Evolutionary conservation across 2,113 vertebrate genomes (phyloP).

Genomic region (Suncus etruscus): DNA sequence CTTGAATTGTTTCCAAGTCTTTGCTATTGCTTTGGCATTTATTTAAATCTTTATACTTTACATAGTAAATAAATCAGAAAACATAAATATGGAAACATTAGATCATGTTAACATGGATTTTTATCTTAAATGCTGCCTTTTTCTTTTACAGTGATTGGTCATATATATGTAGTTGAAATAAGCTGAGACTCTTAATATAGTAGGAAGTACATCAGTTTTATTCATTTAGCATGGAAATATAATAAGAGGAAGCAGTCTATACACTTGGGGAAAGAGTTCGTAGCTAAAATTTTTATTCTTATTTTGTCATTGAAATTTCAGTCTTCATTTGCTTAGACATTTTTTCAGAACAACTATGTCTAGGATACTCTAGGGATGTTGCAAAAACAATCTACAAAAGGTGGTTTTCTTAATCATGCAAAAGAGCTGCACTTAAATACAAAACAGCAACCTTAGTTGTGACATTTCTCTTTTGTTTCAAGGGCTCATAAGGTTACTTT

Average conservation of each 20-base stretch:
- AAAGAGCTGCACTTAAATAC: neutral
- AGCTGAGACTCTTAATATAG: neutral
- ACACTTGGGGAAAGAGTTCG: slow-evolving; percentile 9
- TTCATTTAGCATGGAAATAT: too few relatives aligned
- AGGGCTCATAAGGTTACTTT: neutral
- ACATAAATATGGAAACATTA: neutral
- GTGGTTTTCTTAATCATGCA: neutral
- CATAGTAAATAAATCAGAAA: slow-evolving; percentile 25
- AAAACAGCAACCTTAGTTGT: neutral
- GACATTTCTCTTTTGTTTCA: neutral
- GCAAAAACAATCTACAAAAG: neutral
- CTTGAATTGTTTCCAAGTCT: too few relatives aligned
- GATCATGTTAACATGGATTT: neutral
- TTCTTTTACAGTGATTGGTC: neutral
- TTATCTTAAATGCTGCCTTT: slow-evolving; percentile 33
- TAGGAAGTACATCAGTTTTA: too few relatives aligned
- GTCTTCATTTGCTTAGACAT: neutral
- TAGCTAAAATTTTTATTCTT: neutral
- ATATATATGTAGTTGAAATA: neutral
- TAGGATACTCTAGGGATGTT: slow-evolving; percentile 5
- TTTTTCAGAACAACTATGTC: neutral
- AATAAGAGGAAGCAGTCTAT: neutral
- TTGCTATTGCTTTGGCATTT: neutral
- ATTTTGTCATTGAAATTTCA: neutral
- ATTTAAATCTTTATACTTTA: slow-evolving; percentile 11